phyloP scores from a whole-genome alignment of 35 echinoderm and acorn worm genomes.

The Strongylocentrotus purpuratus region DNA sequence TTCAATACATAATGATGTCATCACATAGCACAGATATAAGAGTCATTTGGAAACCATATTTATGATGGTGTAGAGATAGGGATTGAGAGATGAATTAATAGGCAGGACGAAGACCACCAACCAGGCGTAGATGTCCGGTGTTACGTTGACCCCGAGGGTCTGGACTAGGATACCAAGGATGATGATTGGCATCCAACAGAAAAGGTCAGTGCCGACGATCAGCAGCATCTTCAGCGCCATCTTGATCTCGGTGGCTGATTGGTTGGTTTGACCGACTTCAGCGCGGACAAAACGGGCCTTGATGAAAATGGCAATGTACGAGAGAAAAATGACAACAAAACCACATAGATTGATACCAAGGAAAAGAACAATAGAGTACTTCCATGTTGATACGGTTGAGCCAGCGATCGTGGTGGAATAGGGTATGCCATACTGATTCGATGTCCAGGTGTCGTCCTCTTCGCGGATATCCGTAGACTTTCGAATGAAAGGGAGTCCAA shows the following conservation, averaged over 20 bases:
- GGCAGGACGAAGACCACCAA: too few relatives aligned
- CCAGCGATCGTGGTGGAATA: too few relatives aligned
- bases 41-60: not conserved
- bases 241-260: slow-evolving; percentile 50
- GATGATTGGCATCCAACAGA: not conserved
- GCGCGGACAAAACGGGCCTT: not conserved
- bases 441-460: not conserved
- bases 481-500: slow-evolving; percentile 16
- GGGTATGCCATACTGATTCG: not conserved
- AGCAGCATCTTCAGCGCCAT: slow-evolving; percentile 45
- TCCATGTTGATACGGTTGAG: too few relatives aligned
- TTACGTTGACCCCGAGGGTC: too few relatives aligned
- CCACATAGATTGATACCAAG: slow-evolving; percentile 39
- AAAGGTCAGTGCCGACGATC: not conserved
- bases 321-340: slow-evolving; percentile 37
- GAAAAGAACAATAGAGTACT: slow-evolving; percentile 26
- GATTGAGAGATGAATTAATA: too few relatives aligned
- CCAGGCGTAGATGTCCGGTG: too few relatives aligned
- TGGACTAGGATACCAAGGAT: not conserved
- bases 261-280: not conserved
- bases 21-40: not conserved
- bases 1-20: not conserved
- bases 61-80: too few relatives aligned
- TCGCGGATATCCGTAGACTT: not conserved
- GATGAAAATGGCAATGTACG: slow-evolving; percentile 48